Evolutionary conservation across 2,797 vertebrate species (phyloP).

Genomic region (Gymnothorax javanicus): DNA sequence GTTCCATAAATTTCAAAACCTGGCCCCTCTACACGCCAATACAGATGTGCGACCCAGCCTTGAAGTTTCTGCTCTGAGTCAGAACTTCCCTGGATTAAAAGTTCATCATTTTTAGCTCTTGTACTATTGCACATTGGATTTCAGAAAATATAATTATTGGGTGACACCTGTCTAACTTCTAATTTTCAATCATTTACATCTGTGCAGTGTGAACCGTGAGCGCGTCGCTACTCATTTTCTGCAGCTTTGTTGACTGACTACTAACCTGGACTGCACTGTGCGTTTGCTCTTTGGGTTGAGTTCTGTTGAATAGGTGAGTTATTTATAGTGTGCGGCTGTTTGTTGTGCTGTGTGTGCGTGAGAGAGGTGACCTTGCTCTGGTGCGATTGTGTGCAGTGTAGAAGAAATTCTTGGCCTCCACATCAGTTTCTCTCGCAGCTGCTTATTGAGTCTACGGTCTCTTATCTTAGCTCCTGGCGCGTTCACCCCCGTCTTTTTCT

Average conservation of each 20-base stretch:
- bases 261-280: no score
- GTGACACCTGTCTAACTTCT: no score
- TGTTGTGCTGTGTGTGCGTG: not conserved
- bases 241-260: no score
- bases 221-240: no score
- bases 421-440: not conserved
- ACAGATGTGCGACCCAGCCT: not conserved
- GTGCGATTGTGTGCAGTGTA: not conserved
- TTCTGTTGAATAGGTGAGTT: conserved; percentile 22
- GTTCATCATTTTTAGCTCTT: no score
- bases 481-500: conserved; percentile 32
- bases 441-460: conserved; percentile 28
- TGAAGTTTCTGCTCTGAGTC: no score
- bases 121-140: no score
- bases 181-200: no score
- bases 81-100: no score
- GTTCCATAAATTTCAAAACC: not conserved
- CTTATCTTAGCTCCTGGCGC: conserved; percentile 41
- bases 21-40: conserved; percentile 22
- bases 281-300: conserved; percentile 40
- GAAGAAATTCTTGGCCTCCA: not conserved
- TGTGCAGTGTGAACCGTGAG: no score
- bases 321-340: conserved; percentile 49
- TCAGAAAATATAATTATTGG: no score
- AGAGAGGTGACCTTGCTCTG: not conserved